A percentile compares a stretch with the other conserved stretches of the same genome.
phyloP scores from a whole-genome alignment of 1,140 invertebrate genomes.

The Drosophila tsacasi region DNA sequence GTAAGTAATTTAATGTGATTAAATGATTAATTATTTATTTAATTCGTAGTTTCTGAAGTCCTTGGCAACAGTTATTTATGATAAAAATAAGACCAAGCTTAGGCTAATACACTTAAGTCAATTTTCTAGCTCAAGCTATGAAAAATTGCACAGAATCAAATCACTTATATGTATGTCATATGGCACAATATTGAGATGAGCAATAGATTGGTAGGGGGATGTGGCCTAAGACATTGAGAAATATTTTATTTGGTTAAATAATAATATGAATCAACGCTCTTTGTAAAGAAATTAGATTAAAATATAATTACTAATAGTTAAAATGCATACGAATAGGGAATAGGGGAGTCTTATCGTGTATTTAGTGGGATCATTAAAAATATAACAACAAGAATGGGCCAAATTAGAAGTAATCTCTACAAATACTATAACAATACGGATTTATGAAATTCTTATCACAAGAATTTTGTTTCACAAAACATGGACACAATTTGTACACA shows the following conservation, averaged over 20 bases:
- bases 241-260: slow-evolving; percentile 9
- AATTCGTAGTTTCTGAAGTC: slow-evolving; percentile 3
- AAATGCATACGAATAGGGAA: not conserved
- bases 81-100: slow-evolving; percentile 13
- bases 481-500: slow-evolving; percentile 66
- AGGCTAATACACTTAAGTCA: not conserved
- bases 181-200: slow-evolving; percentile 56
- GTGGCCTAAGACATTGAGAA: not conserved
- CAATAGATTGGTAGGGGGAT: slow-evolving; percentile 9
- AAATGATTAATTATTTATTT: slow-evolving; percentile 33
- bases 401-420: slow-evolving; percentile 35
- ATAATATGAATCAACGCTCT: not conserved
- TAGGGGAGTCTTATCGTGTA: not conserved
- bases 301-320: not conserved
- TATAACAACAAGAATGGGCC: slow-evolving; percentile 32
- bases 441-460: slow-evolving; percentile 71
- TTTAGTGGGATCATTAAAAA: slow-evolving; percentile 26
- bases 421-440: slow-evolving; percentile 60
- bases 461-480: slow-evolving; percentile 76
- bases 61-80: slow-evolving; percentile 6
- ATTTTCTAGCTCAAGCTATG: slow-evolving; percentile 20
- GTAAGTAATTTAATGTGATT: slow-evolving; percentile 1
- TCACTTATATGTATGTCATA: slow-evolving; percentile 15
- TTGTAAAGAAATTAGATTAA: not conserved
- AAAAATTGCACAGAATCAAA: slow-evolving; percentile 33